These are phyloP conservation scores for Agonopterix subpropinquella DNA, from an alignment of 2,888 invertebrate genomes.

Conservation along the genomic window DNA sequence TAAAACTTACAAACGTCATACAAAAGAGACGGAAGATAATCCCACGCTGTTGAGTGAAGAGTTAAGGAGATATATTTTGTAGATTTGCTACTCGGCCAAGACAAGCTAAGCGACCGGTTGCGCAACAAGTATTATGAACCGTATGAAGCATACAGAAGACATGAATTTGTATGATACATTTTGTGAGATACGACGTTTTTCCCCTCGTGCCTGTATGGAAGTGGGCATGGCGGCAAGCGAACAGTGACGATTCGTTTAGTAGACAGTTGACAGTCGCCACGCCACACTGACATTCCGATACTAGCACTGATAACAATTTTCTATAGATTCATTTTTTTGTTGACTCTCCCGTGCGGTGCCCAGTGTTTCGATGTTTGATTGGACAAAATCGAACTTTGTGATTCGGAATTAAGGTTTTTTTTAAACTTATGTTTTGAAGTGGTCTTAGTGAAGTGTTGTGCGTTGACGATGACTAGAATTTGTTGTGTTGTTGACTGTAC, in stretches of 20 bases:
- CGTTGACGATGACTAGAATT: conserved; percentile 41
- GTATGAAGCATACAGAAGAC: conserved; percentile 10
- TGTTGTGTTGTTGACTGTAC: conserved; percentile 30
- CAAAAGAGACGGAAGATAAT: conserved; percentile 40
- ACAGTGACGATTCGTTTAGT: conserved; percentile 74
- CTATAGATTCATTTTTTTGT: conserved; percentile 60
- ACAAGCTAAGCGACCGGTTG: conserved; percentile 22
- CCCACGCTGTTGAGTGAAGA: conserved; percentile 29
- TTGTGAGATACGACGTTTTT: conserved; percentile 23
- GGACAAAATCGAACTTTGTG: conserved; percentile 19
- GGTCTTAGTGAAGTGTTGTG: conserved; percentile 49
- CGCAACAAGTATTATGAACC: conserved; percentile 15
- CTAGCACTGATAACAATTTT: conserved; percentile 63
- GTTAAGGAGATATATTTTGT: conserved; percentile 49
- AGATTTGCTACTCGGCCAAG: conserved; percentile 12
- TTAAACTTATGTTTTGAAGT: conserved; percentile 23
- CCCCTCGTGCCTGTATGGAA: conserved; percentile 30
- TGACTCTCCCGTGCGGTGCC: conserved; percentile 39
- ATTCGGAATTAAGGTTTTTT: conserved; percentile 11
- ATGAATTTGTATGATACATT: conserved; percentile 14
- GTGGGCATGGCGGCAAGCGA: conserved; percentile 72
- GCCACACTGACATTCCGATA: conserved; percentile 74
- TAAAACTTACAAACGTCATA: conserved; percentile 29
- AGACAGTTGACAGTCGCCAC: conserved; percentile 75
- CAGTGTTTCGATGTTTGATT: conserved; percentile 32